Base-by-base conservation (phyloP, 1,140 invertebrate species). In the Polypedilum pembai region DNA sequence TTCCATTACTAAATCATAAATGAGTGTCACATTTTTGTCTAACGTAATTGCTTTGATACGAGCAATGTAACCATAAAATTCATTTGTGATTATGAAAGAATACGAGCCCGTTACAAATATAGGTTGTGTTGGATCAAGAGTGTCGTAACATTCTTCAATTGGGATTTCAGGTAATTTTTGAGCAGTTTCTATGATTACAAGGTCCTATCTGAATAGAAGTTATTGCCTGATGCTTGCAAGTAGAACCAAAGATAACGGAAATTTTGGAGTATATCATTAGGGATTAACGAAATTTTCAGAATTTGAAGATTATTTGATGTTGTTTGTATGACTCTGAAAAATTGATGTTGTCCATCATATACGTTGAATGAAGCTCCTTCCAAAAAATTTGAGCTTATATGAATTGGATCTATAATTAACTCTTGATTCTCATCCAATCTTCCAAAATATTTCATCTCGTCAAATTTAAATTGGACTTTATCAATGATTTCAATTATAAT, bases 81-180 rank as follows among this genome's bases (percentile, higher is more conserved):
- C 18, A 69, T 8, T 20, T 18, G 8, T 69, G 8, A 21, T 10
- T 20, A 7, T 69, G 20, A 69, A 69, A 3, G 5, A 18, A 21
- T 69, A 69, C 0, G 20, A 69, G 17, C 20, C 10, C 3, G 17
- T 7, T 5, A 18, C 65, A 21, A 69, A 69, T 4, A 18, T 20
- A 8, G 65, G 65, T 10, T 69, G 65, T 21, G 65, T 20, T 20
- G 17, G 65, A 69, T 69, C 65, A 8, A 69, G 18, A 7, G 8
- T 20, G 20, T 69, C 65, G 8, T 69, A 20, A 21, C 65, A 69
- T 69, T 69, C 65, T 7, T 69, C 65, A 20, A 69, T 69, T 69
- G 65, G 65, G 12, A 18, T 69, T 1, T 18, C 20, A 21, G 24
- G 24, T 33, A 21, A 10, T 4, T 20, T 0, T 8, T 18, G 65